phyloP scores from a whole-genome alignment of 2,797 vertebrate genomes.

The Dipus sagitta region DNA sequence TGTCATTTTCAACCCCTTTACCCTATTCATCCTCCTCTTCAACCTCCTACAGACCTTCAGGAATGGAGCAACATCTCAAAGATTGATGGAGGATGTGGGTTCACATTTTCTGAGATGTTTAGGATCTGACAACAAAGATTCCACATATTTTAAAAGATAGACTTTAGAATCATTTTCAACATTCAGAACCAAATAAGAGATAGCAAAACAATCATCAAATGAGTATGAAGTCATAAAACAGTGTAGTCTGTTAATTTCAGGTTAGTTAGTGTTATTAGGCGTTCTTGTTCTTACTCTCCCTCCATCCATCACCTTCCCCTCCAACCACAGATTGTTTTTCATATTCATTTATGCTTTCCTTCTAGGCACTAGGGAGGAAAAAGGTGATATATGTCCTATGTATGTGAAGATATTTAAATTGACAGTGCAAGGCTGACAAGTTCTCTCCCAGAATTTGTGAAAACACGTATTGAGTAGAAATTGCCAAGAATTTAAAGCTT shows the following conservation, averaged over 20 bases:
- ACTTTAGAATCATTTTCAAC: conserved; percentile 36
- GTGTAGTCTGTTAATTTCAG: not conserved
- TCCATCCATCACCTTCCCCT: accelerated
- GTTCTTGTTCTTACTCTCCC: not conserved
- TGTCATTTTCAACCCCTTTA: not conserved
- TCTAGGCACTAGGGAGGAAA: not conserved
- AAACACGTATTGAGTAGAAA: not conserved
- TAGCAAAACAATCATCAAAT: not conserved
- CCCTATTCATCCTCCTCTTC: not conserved
- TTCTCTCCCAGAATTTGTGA: not conserved
- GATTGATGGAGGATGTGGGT: not conserved
- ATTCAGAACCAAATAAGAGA: conserved; percentile 26
- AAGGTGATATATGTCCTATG: not conserved
- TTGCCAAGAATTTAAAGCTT: not conserved
- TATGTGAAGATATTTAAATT: not conserved
- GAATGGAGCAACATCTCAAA: not conserved
- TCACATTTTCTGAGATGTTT: conserved; percentile 11
- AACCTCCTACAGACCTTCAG: not conserved
- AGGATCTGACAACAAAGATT: not conserved
- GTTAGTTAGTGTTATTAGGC: not conserved
- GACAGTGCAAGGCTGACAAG: not conserved
- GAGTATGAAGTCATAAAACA: not conserved
- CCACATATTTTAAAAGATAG: not conserved
- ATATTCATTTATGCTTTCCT: conserved; percentile 23
- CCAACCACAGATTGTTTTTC: not conserved